Conservation (phyloP, 2,888 invertebrate species). For the Monochamus alternatus region DNA sequence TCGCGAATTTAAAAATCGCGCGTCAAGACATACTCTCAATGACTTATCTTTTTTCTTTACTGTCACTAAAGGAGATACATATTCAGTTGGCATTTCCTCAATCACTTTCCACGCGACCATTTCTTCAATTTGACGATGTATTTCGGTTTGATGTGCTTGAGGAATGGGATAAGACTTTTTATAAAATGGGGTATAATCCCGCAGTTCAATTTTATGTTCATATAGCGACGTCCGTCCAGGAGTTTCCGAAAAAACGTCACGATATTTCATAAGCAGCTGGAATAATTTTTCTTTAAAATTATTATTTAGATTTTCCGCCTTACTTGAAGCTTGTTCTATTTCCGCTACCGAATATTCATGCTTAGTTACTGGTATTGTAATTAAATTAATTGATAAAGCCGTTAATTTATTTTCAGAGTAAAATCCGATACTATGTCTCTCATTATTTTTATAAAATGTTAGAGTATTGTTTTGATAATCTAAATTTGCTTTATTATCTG, state of each 20-base stretch:
- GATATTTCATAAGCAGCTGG: slow-evolving; percentile 11
- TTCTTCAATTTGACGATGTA: slow-evolving; percentile 12
- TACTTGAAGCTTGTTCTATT: neutral
- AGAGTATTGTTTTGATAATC: slow-evolving; percentile 13
- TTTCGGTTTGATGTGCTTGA: slow-evolving; percentile 1
- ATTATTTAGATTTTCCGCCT: neutral
- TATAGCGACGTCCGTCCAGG: slow-evolving; percentile 17
- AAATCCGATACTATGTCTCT: neutral
- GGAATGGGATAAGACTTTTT: slow-evolving; percentile 17
- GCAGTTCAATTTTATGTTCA: slow-evolving; percentile 21
- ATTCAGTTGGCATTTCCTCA: slow-evolving; percentile 2
- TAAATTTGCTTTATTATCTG: slow-evolving; percentile 1
- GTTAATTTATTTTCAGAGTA: neutral
- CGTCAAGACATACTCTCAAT: slow-evolving; percentile 1
- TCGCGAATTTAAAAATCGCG: neutral
- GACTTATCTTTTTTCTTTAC: slow-evolving; percentile 12
- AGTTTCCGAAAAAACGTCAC: slow-evolving; percentile 27
- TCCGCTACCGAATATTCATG: slow-evolving; percentile 11
- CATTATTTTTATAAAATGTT: neutral
- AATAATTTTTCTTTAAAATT: slow-evolving; percentile 1
- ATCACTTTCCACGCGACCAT: slow-evolving; percentile 9
- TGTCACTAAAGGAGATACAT: neutral
- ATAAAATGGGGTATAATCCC: slow-evolving; percentile 24
- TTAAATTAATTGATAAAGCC: slow-evolving; percentile 6
- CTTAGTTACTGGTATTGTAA: neutral